Evolutionary conservation across 1,140 invertebrate species (phyloP).

Genomic region (Ditylenchus dipsaci): DNA sequence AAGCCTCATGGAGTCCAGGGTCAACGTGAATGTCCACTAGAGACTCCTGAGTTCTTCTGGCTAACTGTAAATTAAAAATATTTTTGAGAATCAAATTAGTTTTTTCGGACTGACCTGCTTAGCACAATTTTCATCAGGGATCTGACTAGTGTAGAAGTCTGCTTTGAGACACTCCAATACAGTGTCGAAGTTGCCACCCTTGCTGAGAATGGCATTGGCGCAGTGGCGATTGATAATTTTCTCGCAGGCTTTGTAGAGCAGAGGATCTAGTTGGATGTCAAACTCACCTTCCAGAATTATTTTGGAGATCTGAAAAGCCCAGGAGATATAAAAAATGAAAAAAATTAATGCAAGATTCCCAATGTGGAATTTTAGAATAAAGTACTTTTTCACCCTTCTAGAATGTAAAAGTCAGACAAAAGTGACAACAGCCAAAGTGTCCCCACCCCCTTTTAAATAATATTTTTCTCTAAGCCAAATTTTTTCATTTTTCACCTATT

Average conservation of each 20-base stretch:
- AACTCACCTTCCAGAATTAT: slow-evolving; percentile 55
- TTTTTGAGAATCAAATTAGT: slow-evolving; percentile 11
- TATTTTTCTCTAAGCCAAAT: too few relatives aligned
- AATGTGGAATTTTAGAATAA: too few relatives aligned
- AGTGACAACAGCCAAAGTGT: too few relatives aligned
- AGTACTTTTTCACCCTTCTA: too few relatives aligned
- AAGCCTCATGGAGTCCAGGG: slow-evolving; percentile 63
- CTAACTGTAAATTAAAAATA: slow-evolving; percentile 61
- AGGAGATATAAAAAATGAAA: neutral
- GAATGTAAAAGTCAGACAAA: too few relatives aligned
- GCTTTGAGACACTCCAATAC: slow-evolving; percentile 55
- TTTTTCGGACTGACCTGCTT: slow-evolving; percentile 8
- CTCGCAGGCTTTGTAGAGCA: slow-evolving; percentile 73
- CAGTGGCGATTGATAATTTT: slow-evolving; percentile 73
- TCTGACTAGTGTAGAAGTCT: slow-evolving; percentile 55
- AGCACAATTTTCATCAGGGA: slow-evolving; percentile 46
- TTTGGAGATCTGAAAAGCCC: slow-evolving; percentile 42
- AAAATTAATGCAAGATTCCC: too few relatives aligned
- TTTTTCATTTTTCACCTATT: too few relatives aligned
- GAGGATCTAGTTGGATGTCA: slow-evolving; percentile 82
- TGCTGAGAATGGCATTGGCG: slow-evolving; percentile 58
- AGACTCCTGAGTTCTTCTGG: slow-evolving; percentile 65
- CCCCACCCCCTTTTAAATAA: too few relatives aligned
- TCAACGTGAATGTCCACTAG: slow-evolving; percentile 66
- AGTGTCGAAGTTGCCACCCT: slow-evolving; percentile 50